phyloP scores from a whole-genome alignment of 1,140 invertebrate genomes.

The Cyclina sinensis region DNA sequence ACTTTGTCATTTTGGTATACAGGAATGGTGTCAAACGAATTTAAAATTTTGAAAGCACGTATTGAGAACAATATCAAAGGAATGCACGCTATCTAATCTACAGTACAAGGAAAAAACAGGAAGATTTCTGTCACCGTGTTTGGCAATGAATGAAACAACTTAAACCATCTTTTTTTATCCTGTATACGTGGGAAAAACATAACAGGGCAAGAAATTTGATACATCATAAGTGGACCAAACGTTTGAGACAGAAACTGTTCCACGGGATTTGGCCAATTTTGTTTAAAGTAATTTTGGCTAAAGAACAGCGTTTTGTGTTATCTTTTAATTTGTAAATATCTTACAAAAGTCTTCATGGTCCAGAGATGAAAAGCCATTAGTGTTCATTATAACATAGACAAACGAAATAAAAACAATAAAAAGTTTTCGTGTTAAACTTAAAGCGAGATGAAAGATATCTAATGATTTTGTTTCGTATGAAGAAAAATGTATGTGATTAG shows the following conservation, averaged over 20 bases:
- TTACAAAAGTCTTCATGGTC: no score
- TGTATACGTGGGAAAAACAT: constrained; percentile 15
- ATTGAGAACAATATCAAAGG: no score
- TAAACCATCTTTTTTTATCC: constrained; percentile 4
- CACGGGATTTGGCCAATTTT: neutral
- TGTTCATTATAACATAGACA: no score
- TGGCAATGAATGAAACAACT: constrained; percentile 1
- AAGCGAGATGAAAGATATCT: no score
- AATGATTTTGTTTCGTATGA: no score
- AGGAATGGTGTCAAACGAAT: no score
- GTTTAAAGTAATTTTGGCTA: neutral
- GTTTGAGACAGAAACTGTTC: neutral
- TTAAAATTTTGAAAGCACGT: no score
- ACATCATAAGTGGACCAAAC: neutral
- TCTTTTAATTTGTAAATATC: neutral
- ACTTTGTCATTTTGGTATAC: no score
- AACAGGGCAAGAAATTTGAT: neutral
- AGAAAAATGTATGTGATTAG: no score
- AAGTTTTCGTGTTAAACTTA: no score
- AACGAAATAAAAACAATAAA: no score
- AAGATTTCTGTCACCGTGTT: neutral
- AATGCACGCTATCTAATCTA: neutral
- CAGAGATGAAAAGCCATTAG: no score
- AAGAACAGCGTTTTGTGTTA: neutral
- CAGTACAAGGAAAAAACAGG: neutral